Evolutionary conservation across 2,113 vertebrate species (phyloP).

Genomic region (Thamnaconus septentrionalis): DNA sequence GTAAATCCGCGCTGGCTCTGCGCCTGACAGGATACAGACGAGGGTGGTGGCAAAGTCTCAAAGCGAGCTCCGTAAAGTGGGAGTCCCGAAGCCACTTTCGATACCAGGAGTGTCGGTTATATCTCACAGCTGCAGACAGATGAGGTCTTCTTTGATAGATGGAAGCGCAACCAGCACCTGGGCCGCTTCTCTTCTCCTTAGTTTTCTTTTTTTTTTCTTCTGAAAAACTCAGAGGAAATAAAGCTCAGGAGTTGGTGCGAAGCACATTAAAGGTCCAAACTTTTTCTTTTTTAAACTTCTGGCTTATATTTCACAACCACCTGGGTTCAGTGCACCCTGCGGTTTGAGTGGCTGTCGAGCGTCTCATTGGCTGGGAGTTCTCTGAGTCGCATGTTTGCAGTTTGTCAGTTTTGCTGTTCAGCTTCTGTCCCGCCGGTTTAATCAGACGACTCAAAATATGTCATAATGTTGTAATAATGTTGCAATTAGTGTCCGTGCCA

Average conservation of each 20-base stretch:
- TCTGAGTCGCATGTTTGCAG: too few relatives aligned
- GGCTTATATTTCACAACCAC: constrained; percentile 55
- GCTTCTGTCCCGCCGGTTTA: too few relatives aligned
- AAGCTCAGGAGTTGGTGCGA: constrained; percentile 41
- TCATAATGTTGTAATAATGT: too few relatives aligned
- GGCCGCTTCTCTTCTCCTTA: not conserved
- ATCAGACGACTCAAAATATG: too few relatives aligned
- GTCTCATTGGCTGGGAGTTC: too few relatives aligned
- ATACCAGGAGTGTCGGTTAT: constrained; percentile 62
- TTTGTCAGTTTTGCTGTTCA: too few relatives aligned
- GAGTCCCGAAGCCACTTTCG: constrained; percentile 59
- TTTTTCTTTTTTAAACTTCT: constrained; percentile 19
- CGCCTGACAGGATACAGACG: constrained; percentile 46
- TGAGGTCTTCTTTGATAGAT: constrained; percentile 52
- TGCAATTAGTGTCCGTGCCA: too few relatives aligned
- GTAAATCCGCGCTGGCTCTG: constrained; percentile 63
- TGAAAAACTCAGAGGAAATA: constrained; percentile 37
- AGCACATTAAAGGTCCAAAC: not conserved
- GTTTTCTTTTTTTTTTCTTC: constrained; percentile 3
- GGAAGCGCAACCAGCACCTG: constrained; percentile 42
- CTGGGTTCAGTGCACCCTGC: constrained; percentile 28
- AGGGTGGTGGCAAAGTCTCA: constrained; percentile 36
- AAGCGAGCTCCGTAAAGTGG: constrained; percentile 51
- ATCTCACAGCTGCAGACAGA: constrained; percentile 66
- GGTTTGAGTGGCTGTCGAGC: too few relatives aligned